Conservation (phyloP, 30 jellyfish, hydroid and myxozoan genomes). For the Pelagia noctiluca region DNA sequence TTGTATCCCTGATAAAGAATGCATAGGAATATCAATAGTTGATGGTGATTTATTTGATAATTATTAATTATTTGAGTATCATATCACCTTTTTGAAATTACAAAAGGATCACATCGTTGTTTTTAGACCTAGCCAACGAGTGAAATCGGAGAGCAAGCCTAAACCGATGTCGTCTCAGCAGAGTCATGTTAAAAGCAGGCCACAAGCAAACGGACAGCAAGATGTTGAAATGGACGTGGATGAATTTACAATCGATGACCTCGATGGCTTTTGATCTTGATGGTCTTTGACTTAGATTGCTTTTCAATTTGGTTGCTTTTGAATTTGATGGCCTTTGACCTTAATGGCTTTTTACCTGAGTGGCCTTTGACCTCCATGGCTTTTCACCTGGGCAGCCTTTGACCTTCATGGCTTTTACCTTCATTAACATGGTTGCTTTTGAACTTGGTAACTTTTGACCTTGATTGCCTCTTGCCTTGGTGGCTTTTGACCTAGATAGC, state of each 20-base stretch:
- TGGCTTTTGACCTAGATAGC: no score
- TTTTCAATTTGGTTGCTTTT: no score
- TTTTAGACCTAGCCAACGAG: constrained; percentile 19
- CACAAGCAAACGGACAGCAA: not conserved
- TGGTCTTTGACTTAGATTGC: no score
- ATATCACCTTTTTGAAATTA: not conserved
- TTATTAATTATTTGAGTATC: not conserved
- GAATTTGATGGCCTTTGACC: no score
- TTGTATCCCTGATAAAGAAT: no score
- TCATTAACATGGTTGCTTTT: no score
- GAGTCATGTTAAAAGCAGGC: not conserved
- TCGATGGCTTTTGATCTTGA: constrained; percentile 10
- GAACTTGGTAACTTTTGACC: no score
- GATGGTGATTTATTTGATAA: not conserved
- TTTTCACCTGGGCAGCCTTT: no score
- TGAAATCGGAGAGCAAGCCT: constrained; percentile 28
- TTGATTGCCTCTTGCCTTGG: no score
- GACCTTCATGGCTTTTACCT: no score
- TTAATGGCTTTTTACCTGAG: no score
- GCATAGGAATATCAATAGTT: not conserved
- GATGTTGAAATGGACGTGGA: constrained; percentile 27
- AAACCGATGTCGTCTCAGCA: not conserved
- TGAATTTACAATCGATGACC: constrained; percentile 47
- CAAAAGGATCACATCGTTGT: not conserved
- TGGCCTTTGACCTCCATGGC: no score